Evolutionary conservation across 2,888 invertebrate species (phyloP), one percentile per base, ranked within the genome.

Genomic region (Parnassius apollo): DNA sequence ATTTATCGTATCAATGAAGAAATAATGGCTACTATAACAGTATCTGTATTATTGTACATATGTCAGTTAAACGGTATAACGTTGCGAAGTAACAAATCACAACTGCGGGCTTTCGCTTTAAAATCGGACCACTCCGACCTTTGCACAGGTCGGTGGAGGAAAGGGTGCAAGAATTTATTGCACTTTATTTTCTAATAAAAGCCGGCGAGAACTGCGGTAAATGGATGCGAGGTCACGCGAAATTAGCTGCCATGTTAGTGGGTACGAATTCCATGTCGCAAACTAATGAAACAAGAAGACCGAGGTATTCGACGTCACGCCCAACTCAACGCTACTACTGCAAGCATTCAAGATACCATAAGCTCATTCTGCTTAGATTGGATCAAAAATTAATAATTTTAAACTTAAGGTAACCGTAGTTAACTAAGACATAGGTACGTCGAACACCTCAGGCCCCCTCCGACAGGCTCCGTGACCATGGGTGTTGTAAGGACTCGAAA

Each of bases 101-200:
- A 42, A 62, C 62, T 62, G 62, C 57, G 57, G 57, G 54, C 48
- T 51, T 57, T 58, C 49, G 42, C 44, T 18, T 35, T 52, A 42
- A 11, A 42, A 42, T n/a, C 35, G 13, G 46, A 8, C n/a, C 18
- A 18, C 25, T 45, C 44, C 48, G 58, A 54, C 62, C 51, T 59
- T 59, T 35, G 22, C 18, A 44, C 10, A 13, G 42, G 48, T 18
- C 42, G 35, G 42, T 53, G 58, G 59, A 45, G 18, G 18, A 18
- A 18, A 45, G 22, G 42, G 52, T 53, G 62, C 62, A 55, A 44
- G 45, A 45, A 63, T 63, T 59, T 63, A 63, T 59, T 63, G 55
- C 51, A 63, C 42, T 55, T 63, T 44, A 57, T 62, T 62, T 53
- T 57, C 46, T 53, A 46, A 61, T 57, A 44, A 59, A 55, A 55